These are phyloP conservation scores for Drosophila seguyi DNA, from an alignment of 1,140 invertebrate species.

Conservation along the genomic window DNA sequence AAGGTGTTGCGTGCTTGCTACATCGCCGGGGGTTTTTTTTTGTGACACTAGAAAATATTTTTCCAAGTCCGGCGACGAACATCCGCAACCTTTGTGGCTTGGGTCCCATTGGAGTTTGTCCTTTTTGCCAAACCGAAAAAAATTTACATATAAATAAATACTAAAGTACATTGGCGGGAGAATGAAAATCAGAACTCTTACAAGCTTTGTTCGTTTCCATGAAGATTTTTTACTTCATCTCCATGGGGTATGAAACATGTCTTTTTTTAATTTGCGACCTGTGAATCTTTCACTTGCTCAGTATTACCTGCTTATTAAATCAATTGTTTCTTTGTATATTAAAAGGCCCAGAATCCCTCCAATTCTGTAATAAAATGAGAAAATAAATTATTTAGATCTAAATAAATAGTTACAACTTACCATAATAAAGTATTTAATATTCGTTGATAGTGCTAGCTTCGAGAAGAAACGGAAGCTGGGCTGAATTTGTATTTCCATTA, in stretches of 20 bases:
- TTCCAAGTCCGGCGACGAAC: slow-evolving; percentile 65
- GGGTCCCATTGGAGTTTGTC: slow-evolving; percentile 51
- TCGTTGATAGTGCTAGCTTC: slow-evolving; percentile 10
- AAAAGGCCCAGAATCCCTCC: too few species aligned
- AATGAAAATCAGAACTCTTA: slow-evolving; percentile 19
- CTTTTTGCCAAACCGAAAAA: slow-evolving; percentile 60
- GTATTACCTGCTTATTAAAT: not conserved
- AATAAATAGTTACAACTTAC: not conserved
- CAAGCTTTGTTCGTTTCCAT: not conserved
- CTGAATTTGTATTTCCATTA: slow-evolving; percentile 59
- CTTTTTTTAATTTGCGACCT: not conserved
- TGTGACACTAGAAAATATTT: slow-evolving; percentile 71
- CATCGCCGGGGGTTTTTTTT: slow-evolving; percentile 37
- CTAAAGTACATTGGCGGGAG: slow-evolving; percentile 63
- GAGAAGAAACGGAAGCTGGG: slow-evolving; percentile 51
- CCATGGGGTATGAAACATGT: not conserved
- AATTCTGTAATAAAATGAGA: not conserved
- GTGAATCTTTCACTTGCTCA: not conserved
- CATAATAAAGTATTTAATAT: slow-evolving; percentile 8
- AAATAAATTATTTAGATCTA: not conserved
- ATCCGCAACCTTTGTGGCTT: slow-evolving; percentile 62
- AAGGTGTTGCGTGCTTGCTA: slow-evolving; percentile 67
- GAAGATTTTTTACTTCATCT: not conserved
- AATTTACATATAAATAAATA: slow-evolving; percentile 83
- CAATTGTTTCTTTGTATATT: not conserved